Base-by-base conservation (phyloP, 2,888 invertebrate species). In the Neocrepidodera transversa region DNA sequence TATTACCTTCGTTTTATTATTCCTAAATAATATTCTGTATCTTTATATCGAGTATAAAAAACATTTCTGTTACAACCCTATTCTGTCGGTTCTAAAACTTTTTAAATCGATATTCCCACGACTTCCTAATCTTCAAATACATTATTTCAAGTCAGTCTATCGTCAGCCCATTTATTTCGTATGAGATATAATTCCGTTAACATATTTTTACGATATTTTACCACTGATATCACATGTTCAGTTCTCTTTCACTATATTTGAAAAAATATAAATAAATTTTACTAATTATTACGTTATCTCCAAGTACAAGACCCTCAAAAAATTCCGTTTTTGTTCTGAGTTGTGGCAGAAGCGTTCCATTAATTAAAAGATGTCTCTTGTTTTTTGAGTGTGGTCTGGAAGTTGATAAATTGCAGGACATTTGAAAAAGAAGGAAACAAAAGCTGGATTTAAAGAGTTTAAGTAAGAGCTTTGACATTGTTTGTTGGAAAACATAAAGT, bases 181-280 rank as follows among this genome's bases (percentile, higher is more conserved):
- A 11, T 32, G 38, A 48, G 40, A 38, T 14, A 30, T 40, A 49
- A 49, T 14, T 13, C 52, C 17, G 20, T 48, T 42, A 38, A 58
- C 38, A 53, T 58, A 52, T 52, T 58, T 51, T 40, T 13, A 43
- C 42, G 20, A 58, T 58, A 38, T 53, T 48, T 53, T 23, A 32
- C 47, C 11, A 47, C 47, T 45, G 54, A 30, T 30, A 30, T 30
- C 30, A 30, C 30, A 30, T 30, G 30, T 30, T 30, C 5, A 30
- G 10, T 30, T 30, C n/a, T 30, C 2, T 10, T 7, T 30, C 10
- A 30, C 2, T 10, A 30, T 6, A 10, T 30, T 30, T 30, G n/a
- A n/a, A n/a, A n/a, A n/a, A n/a, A n/a, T n/a, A n/a, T n/a, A n/a
- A n/a, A n/a, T n/a, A n/a, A n/a, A n/a, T n/a, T n/a, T n/a, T n/a